Evolutionary conservation across 2,113 vertebrate species (phyloP).

Genomic region (Leuciscus idus): DNA sequence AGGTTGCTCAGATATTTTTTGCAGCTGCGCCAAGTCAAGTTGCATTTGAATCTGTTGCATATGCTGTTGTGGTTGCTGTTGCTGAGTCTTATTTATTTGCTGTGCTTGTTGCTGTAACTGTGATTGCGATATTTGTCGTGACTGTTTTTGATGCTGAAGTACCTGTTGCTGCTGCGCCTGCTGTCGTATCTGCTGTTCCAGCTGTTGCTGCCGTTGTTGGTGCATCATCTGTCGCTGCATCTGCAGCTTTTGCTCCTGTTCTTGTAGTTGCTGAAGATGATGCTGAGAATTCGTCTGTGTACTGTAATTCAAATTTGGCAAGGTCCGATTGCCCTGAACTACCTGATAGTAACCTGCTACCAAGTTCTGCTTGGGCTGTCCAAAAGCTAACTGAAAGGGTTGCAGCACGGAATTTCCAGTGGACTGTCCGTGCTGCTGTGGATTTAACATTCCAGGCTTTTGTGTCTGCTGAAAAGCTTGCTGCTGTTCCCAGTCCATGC

Average conservation of each 20-base stretch:
- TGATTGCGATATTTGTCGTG: slow-evolving; percentile 71
- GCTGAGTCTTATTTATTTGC: slow-evolving; percentile 74
- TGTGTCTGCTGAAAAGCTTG: slow-evolving; percentile 79
- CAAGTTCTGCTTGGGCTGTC: slow-evolving; percentile 89
- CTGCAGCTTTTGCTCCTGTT: slow-evolving; percentile 74
- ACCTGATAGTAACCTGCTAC: slow-evolving; percentile 81
- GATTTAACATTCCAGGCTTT: slow-evolving; percentile 70
- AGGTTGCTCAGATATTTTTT: slow-evolving; percentile 52
- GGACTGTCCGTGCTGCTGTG: slow-evolving; percentile 67
- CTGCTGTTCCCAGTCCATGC: slow-evolving; percentile 79
- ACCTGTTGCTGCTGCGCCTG: slow-evolving; percentile 71
- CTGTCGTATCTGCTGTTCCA: slow-evolving; percentile 68
- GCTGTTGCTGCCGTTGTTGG: slow-evolving; percentile 76
- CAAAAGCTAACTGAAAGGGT: slow-evolving; percentile 94
- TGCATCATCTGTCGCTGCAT: slow-evolving; percentile 70
- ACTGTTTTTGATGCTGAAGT: slow-evolving; percentile 63
- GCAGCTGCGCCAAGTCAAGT: slow-evolving; percentile 80
- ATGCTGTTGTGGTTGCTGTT: slow-evolving; percentile 70
- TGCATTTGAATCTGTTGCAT: slow-evolving; percentile 54
- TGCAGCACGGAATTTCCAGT: slow-evolving; percentile 84
- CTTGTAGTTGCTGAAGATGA: slow-evolving; percentile 68
- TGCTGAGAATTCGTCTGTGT: slow-evolving; percentile 68
- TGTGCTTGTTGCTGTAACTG: slow-evolving; percentile 64
- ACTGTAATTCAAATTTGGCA: slow-evolving; percentile 75
- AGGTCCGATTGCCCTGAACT: slow-evolving; percentile 81